Evolutionary conservation across 2,888 invertebrate genomes (phyloP), one percentile per base, ranked within the genome.

Genomic region (Thecocarcelia acutangulata): DNA sequence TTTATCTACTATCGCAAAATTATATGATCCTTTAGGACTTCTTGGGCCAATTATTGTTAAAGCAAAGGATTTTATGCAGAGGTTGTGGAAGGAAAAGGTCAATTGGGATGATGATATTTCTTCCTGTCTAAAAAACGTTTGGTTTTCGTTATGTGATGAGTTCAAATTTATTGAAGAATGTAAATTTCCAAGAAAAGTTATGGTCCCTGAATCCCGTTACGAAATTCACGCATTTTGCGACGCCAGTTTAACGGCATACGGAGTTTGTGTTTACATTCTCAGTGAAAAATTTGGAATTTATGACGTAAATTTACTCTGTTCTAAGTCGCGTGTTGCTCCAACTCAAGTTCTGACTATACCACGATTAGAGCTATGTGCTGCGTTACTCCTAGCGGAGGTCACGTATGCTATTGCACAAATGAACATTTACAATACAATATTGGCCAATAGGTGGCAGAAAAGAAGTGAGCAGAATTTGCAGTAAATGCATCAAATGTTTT

Each of bases 391-490:
- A 13, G 64, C 58, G 13, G 72, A 72, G 13, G 17, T 72, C 1
- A 17, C 42, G 5, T 12, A 61, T 28, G 6, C n/a, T n/a, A n/a
- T n/a, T n/a, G n/a, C n/a, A 44, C 12, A 61, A 44, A 11, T 3
- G n/a, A 46, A 19, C 56, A 2, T 80, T 82, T 46, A 64, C 83
- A 2, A 68, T 64, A 8, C 84, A 83, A 12, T 84, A 83, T 58
- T 84, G 83, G 84, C 84, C 83, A 11, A 72, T 84, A 64, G 81
- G 83, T 46, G 83, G 84, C 4, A 66, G 78, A 33, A 80, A 84
- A 59, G 66, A 76, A 17, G 78, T 83, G 3, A 63, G 48, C 46
- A 40, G 61, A 21, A 54, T 79, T 2, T 19, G 61, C 6, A 80
- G 9, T 33, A 66, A 66, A 40, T 66, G 66, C 12, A 21, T 52